Evolutionary conservation across 2,113 vertebrate species (phyloP).

Genomic region (Sciurus niger): DNA sequence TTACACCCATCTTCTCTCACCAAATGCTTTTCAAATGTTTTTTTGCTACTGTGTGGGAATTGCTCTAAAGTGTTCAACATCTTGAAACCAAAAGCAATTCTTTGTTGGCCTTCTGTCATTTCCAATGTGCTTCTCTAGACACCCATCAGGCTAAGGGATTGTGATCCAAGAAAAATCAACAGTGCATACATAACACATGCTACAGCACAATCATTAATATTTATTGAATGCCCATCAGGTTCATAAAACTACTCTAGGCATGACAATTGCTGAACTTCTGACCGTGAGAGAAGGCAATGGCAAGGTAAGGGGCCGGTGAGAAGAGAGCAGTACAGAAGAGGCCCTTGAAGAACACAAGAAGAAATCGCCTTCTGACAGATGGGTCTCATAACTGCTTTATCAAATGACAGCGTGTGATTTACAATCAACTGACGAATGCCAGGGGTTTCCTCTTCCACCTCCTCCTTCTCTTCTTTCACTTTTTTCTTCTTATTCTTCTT

Average conservation of each 20-base stretch:
- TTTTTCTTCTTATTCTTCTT: constrained; percentile 54
- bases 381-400: background rate
- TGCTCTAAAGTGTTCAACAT: background rate
- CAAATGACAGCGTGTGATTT: background rate
- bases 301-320: background rate
- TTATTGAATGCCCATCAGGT: background rate
- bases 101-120: background rate
- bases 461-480: background rate
- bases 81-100: constrained; percentile 35
- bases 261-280: constrained; percentile 46
- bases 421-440: background rate
- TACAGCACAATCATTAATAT: background rate
- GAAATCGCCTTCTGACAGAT: background rate
- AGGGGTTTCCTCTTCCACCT: background rate
- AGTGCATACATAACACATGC: background rate
- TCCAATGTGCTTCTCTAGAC: background rate
- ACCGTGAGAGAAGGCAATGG: background rate
- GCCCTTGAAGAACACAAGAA: background rate
- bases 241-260: constrained; percentile 32
- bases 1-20: background rate
- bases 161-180: background rate
- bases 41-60: constrained; percentile 17
- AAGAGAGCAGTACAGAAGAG: constrained; percentile 10
- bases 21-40: constrained; percentile 39
- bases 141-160: background rate